Base-by-base conservation (phyloP, 2,797 vertebrate species). In the Tachyglossus aculeatus region DNA sequence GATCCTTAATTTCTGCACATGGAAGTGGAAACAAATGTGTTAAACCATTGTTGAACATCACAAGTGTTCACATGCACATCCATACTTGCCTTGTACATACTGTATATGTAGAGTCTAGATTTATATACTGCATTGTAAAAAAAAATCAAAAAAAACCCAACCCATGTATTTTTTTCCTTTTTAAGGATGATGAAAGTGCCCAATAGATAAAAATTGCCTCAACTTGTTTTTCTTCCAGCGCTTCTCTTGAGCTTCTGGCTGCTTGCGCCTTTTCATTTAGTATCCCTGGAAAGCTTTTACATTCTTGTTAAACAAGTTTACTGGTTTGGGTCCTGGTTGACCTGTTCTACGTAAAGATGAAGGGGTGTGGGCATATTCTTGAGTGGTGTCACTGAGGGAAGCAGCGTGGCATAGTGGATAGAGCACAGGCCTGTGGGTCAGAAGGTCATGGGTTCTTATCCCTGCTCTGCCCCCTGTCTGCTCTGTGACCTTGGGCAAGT, bases 241-340 rank as follows among this genome's bases (percentile, higher is more conserved):
- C 68, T 16, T 44, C 71, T 51, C n/a, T 4, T 2, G 14, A 33
- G 53, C 64, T 44, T 33, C 29, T 13, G 52, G 74, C 68, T 67
- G 60, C 74, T 56, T n/a, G 6, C 72, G 74, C 56, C 69, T 77
- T 45, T 45, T 71, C 74, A 74, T 48, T 64, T 64, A 51, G 59
- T 61, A 19, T 57, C 67, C 67, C 54, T 43, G 22, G 31, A 63
- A 31, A 63, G 63, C 78, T 77, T 77, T 80, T 61, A 64, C 75
- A 54, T 68, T 70, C 50, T 60, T 78, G 75, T 73, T 70, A 67
- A 83, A 70, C 62, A 59, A 86, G 83, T 83, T 81, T 85, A 85
- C 75, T 73, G 51, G 32, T 43, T 64, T 73, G 78, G 72, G 85
- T 67, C 47, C 66, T 38, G 61, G 60, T 14, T 38, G 60, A 60